Evolutionary conservation across 2,797 vertebrate genomes (phyloP).

Genomic region (Holocentrus rufus): DNA sequence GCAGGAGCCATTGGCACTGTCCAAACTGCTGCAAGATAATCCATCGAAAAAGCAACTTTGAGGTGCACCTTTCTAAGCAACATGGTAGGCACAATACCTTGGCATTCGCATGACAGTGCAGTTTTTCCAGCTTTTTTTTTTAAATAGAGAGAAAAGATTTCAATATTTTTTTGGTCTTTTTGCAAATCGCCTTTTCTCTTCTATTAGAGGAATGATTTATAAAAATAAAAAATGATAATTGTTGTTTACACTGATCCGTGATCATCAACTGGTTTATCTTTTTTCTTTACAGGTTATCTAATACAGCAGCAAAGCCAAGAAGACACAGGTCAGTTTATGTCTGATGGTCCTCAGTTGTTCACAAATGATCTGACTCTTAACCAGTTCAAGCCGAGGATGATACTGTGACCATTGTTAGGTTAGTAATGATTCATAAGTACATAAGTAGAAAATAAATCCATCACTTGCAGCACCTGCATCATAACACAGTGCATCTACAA

Average conservation of each 20-base stretch:
- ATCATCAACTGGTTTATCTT: neutral
- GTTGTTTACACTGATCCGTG: too few relatives aligned
- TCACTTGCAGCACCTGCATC: too few relatives aligned
- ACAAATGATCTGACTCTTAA: too few relatives aligned
- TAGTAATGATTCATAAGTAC: too few relatives aligned
- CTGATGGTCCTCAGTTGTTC: too few relatives aligned
- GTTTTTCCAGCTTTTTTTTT: neutral
- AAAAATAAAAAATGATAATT: too few relatives aligned
- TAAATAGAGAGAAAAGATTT: neutral
- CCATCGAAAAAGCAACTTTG: conserved; percentile 49
- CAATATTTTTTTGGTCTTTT: neutral
- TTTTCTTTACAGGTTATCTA: conserved; percentile 2
- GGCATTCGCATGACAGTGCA: too few relatives aligned
- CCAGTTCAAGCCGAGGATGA: neutral
- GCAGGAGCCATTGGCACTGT: conserved; percentile 63
- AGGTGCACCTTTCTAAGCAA: conserved; percentile 48
- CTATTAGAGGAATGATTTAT: neutral
- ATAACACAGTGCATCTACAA: too few relatives aligned
- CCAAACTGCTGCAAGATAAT: conserved; percentile 46
- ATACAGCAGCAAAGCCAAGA: conserved; percentile 20
- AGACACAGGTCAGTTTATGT: conserved; percentile 3
- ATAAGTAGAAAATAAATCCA: too few relatives aligned
- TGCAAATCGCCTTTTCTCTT: neutral
- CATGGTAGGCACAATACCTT: conserved; percentile 1
- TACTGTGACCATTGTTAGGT: neutral